Base-by-base conservation (phyloP, 2,888 invertebrate genomes). In the Auanema sp. region DNA sequence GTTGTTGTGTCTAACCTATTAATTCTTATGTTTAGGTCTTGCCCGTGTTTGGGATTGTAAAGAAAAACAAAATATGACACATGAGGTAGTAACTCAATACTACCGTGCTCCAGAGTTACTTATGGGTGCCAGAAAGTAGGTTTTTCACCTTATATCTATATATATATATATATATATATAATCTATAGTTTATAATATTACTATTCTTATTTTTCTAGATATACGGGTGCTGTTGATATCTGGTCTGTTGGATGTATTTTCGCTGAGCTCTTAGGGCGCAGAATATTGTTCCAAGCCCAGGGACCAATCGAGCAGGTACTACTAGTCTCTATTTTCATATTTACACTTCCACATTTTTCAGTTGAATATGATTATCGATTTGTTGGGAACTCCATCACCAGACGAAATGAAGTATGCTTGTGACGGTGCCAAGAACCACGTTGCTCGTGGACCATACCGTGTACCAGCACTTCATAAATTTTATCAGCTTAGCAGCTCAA, bases 231-330 rank as follows among this genome's bases (percentile, higher is more conserved):
- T 4, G 93, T 98, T 52, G 98, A 98, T 85, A 93, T 98, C 60
- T 98, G 98, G 98, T 94, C 94, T 50, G 96, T 98, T 52, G 98
- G 98, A 53, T 98, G 98, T 86, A 98, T 98, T 85, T 97, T 98
- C 85, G 97, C 96, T 44, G 98, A 98, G 85, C 89, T 98, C 66
- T 89, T 98, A 55, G 93, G 95, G 64, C 88, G 97, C 71, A 88
- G 96, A 80, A 98, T 98, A 79, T 89, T 98, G 75, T 98, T 98
- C 88, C 96, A 96, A 87, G 97, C 97, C 49, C 93, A 94, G 86
- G 95, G 92, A 86, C 96, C 97, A 18, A 92, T 97, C 72, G 94
- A 95, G 86, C 93, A 93, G 89, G 91, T 91, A 41, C 12, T 21
- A 47, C 24, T 41, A 0, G 18, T 40, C 25, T 16, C 24, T 14